Percentiles rank a stretch among this genome's conserved stretches.
phyloP scores from a whole-genome alignment of 2,888 invertebrate genomes.

The Bellardia bayeri region DNA sequence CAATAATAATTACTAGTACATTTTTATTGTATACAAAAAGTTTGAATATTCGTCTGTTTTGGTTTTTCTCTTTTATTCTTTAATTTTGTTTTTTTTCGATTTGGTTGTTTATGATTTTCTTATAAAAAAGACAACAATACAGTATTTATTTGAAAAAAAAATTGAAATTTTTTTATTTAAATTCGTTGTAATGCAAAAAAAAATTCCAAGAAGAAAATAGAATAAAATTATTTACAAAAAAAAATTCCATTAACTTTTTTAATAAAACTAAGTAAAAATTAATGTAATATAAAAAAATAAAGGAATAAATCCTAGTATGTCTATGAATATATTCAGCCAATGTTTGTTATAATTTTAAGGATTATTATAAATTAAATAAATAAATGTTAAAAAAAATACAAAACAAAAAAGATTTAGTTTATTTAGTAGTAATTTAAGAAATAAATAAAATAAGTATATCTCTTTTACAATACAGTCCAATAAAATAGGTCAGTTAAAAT shows the following conservation, averaged over 20 bases:
- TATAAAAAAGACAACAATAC: conserved; percentile 48
- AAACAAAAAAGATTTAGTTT: background rate
- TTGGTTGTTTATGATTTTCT: conserved; percentile 35
- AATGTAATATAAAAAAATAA: conserved; percentile 36
- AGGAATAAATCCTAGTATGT: conserved; percentile 20
- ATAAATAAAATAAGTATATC: too few relatives aligned
- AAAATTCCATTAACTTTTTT: conserved; percentile 46
- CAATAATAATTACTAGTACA: conserved; percentile 39
- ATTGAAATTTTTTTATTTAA: background rate
- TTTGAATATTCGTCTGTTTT: background rate
- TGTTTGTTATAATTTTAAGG: conserved; percentile 64
- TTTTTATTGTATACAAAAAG: conserved; percentile 27
- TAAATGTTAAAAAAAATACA: conserved; percentile 41
- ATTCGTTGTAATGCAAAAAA: conserved; percentile 1
- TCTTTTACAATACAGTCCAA: too few relatives aligned
- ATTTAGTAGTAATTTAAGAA: background rate
- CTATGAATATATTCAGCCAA: conserved; percentile 35
- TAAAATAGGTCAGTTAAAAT: too few relatives aligned
- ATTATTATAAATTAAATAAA: conserved; percentile 37
- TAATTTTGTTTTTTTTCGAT: conserved; percentile 9
- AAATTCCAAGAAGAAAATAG: too few relatives aligned
- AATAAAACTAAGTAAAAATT: conserved; percentile 24
- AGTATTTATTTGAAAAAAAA: conserved; percentile 55
- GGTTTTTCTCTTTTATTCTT: conserved; percentile 20
- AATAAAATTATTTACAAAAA: too few relatives aligned